Conservation (phyloP, 2,888 invertebrate genomes). For the Caradrina kadenii region DNA sequence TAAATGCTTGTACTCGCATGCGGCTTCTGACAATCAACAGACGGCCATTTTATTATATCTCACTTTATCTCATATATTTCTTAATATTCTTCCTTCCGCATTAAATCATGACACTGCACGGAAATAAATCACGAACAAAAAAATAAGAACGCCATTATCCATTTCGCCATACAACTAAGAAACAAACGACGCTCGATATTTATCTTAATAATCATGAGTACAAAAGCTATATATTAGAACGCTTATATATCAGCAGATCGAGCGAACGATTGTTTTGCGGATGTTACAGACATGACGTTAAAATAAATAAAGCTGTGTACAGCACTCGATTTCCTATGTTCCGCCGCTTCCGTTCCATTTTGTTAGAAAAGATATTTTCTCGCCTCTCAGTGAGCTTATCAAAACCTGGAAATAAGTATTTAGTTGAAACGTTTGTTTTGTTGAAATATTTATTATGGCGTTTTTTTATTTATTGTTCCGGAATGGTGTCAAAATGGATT, state of each 20-base stretch:
- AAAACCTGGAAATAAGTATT: slow-evolving; percentile 75
- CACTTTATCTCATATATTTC: slow-evolving; percentile 24
- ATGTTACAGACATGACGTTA: slow-evolving; percentile 85
- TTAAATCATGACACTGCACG: slow-evolving; percentile 41
- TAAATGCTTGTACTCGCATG: too few species aligned
- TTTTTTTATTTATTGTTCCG: slow-evolving; percentile 31
- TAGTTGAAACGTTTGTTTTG: slow-evolving; percentile 54
- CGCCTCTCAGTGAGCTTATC: slow-evolving; percentile 74
- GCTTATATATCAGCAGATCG: slow-evolving; percentile 78
- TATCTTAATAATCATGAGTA: slow-evolving; percentile 64
- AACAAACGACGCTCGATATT: slow-evolving; percentile 51
- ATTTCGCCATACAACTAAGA: slow-evolving; percentile 36
- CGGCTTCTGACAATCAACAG: neutral
- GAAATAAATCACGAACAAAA: slow-evolving; percentile 39
- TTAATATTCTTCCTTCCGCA: slow-evolving; percentile 11
- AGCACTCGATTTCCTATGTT: slow-evolving; percentile 85
- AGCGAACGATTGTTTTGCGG: slow-evolving; percentile 81
- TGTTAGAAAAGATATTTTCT: slow-evolving; percentile 78
- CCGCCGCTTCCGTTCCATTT: slow-evolving; percentile 79
- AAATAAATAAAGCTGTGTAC: slow-evolving; percentile 85
- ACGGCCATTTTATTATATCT: slow-evolving; percentile 3
- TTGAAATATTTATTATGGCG: slow-evolving; percentile 45
- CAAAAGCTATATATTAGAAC: slow-evolving; percentile 70
- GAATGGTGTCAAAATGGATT: slow-evolving; percentile 2
- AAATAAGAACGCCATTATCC: slow-evolving; percentile 46